Percentiles rank a stretch among this genome's conserved stretches.
Evolutionary conservation across 2,888 invertebrate genomes (phyloP).

Genomic region (Polyommatus icarus): DNA sequence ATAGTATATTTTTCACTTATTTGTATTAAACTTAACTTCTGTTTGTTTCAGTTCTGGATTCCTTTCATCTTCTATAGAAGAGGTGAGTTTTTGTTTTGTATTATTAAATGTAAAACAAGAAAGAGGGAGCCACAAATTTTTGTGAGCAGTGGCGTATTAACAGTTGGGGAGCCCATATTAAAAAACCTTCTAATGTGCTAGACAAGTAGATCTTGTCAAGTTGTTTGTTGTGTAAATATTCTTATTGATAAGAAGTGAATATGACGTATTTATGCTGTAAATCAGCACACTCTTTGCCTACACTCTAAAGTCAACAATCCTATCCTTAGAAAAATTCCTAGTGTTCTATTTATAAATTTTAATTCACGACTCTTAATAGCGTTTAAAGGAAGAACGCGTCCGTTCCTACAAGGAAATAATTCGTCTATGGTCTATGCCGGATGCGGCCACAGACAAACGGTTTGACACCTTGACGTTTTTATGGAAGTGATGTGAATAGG

Average conservation of each 20-base stretch:
- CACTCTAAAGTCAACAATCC: neutral
- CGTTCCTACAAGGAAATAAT: constrained; percentile 37
- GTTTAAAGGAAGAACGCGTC: constrained; percentile 41
- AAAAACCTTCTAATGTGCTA: too few species aligned
- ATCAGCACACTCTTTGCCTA: too few species aligned
- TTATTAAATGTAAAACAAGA: neutral
- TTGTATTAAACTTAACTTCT: constrained; percentile 36
- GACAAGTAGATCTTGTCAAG: too few species aligned
- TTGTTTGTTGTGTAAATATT: too few species aligned
- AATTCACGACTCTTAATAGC: constrained; percentile 17
- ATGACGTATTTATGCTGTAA: too few species aligned
- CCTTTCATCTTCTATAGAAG: constrained; percentile 71
- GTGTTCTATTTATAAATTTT: constrained; percentile 31
- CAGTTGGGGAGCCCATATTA: neutral
- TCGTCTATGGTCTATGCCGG: constrained; percentile 32
- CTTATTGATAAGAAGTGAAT: too few species aligned
- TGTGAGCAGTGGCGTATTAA: neutral
- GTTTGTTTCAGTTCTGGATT: constrained; percentile 73
- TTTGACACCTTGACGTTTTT: constrained; percentile 27
- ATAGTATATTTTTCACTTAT: too few species aligned
- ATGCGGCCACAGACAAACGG: constrained; percentile 18
- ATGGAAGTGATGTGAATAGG: constrained; percentile 18
- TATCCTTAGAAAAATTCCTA: neutral
- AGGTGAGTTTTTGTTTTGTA: constrained; percentile 56
- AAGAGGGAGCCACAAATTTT: neutral